Evolutionary conservation across 1,140 invertebrate species (phyloP), one percentile per base, ranked within the genome.

Genomic region (Drosophila rhopaloa): DNA sequence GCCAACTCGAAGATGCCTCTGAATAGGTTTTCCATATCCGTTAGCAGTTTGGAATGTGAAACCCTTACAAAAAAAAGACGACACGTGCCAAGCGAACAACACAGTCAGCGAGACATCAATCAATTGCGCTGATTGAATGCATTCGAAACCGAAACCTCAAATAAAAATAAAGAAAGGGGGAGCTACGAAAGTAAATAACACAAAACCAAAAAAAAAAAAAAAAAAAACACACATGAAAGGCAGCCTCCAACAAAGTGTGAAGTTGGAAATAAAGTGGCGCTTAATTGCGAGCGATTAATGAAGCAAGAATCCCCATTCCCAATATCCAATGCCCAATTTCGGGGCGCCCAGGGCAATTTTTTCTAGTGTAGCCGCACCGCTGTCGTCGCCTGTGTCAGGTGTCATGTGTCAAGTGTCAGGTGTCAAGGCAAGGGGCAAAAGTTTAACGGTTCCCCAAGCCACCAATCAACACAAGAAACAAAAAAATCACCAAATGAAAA

Each of bases 201-300:
- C 43, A 43, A 53, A 43, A 10, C 60, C 37, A 43, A 60, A 60
- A 40, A 51, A 54, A 44, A 27, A 43, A 27, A 43, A 61, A 27
- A 67, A 38, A 46, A 14, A 65, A 19, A 2, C 19, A 24, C 24
- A 24, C 24, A 24, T 24, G 24, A 24, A 51, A 56, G 51, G 29
- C 27, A 68, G 19, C 24, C 11, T 24, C 19, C 32, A 54, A 51
- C 65, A 63, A 62, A 82, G 79, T 86, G 79, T 79, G 70, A 82
- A 82, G 65, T 82, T 76, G 41, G 81, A 68, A 55, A 76, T 82
- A 88, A 88, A 82, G 79, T 86, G 83, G 76, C 83, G 79, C 82
- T 86, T 86, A 86, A 88, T 86, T 88, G 83, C 83, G 58, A 79
- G 62, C 82, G 83, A 86, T 86, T 86, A 86, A 86, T 86, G 83